phyloP scores from a whole-genome alignment of 92 coral and sea anemone genomes.

The Nematostella vectensis region DNA sequence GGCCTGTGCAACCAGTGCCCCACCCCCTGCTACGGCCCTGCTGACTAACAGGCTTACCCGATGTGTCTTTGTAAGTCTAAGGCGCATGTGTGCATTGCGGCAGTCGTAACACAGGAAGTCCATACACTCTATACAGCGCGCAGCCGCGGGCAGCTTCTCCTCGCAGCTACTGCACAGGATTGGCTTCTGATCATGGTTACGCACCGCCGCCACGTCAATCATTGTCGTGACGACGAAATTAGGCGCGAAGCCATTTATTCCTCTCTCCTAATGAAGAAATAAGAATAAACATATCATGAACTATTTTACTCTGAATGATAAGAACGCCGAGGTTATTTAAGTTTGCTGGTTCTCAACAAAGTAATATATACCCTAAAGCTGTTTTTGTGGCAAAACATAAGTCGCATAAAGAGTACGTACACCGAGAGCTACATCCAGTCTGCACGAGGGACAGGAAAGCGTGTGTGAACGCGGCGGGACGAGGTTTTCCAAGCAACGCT shows the following conservation, averaged over 20 bases:
- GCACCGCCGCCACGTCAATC: conserved; percentile 98
- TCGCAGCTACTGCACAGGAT: conserved; percentile 99
- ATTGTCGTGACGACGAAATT: conserved; percentile 99
- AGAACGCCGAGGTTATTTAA: too few species aligned
- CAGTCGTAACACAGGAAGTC: conserved; percentile 97
- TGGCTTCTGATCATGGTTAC: conserved; percentile 86
- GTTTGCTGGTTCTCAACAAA: too few species aligned
- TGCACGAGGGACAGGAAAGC: conserved; percentile 85
- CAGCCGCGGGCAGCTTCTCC: conserved; percentile 96
- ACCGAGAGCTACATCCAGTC: conserved; percentile 68
- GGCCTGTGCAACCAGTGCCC: too few species aligned
- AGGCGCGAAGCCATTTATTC: conserved; percentile 94
- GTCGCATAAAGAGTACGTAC: conserved; percentile 31
- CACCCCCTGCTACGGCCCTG: too few species aligned
- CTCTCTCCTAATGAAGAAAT: conserved; percentile 74
- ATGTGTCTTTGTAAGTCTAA: conserved; percentile 89
- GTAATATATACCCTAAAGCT: too few species aligned
- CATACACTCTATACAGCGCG: conserved; percentile 98
- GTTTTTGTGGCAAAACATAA: too few species aligned
- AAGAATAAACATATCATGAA: too few species aligned
- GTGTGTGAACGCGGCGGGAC: conserved; percentile 86
- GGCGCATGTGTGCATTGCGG: conserved; percentile 94
- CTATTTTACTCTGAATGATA: too few species aligned
- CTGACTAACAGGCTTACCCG: conserved; percentile 69
- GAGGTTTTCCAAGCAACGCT: conserved; percentile 84